Conservation (phyloP, 1,140 invertebrate genomes). For the Tenebrio molitor region DNA sequence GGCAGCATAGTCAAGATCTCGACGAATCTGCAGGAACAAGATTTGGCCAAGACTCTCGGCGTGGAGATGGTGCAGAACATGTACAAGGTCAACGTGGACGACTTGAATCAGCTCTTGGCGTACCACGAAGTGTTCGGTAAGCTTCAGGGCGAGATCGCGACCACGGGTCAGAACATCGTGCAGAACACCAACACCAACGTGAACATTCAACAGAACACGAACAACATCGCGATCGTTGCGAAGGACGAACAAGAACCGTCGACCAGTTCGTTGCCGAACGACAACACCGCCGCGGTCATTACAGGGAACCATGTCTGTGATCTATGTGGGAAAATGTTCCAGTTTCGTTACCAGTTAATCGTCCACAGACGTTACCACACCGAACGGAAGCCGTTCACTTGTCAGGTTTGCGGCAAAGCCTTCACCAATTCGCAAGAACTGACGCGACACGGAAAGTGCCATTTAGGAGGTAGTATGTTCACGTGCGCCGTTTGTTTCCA, state of each 20-base stretch:
- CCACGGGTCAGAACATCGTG: slow-evolving; percentile 67
- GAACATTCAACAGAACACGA: slow-evolving; percentile 51
- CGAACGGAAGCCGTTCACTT: slow-evolving; percentile 87
- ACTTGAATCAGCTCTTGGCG: slow-evolving; percentile 84
- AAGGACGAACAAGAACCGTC: slow-evolving; percentile 72
- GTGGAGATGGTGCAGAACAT: slow-evolving; percentile 80
- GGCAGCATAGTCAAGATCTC: slow-evolving; percentile 82
- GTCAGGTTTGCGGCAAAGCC: slow-evolving; percentile 85
- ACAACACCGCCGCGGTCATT: slow-evolving; percentile 70
- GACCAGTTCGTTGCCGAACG: slow-evolving; percentile 68
- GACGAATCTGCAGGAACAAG: slow-evolving; percentile 74
- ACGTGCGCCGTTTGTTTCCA: slow-evolving; percentile 81
- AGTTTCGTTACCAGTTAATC: slow-evolving; percentile 87
- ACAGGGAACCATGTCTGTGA: slow-evolving; percentile 82
- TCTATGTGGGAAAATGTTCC: slow-evolving; percentile 87
- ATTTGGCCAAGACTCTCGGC: slow-evolving; percentile 77
- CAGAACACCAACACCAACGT: slow-evolving; percentile 56
- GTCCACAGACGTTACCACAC: slow-evolving; percentile 87
- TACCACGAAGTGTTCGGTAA: slow-evolving; percentile 92
- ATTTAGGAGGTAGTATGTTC: slow-evolving; percentile 82
- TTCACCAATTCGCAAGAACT: slow-evolving; percentile 83
- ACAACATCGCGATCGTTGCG: slow-evolving; percentile 65
- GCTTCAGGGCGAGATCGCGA: slow-evolving; percentile 74
- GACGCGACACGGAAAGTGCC: slow-evolving; percentile 84
- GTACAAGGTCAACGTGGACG: slow-evolving; percentile 87